Percentiles rank a stretch among this genome's conserved stretches.
Conservation (phyloP, 2,797 vertebrate species). For the Trachurus trachurus region DNA sequence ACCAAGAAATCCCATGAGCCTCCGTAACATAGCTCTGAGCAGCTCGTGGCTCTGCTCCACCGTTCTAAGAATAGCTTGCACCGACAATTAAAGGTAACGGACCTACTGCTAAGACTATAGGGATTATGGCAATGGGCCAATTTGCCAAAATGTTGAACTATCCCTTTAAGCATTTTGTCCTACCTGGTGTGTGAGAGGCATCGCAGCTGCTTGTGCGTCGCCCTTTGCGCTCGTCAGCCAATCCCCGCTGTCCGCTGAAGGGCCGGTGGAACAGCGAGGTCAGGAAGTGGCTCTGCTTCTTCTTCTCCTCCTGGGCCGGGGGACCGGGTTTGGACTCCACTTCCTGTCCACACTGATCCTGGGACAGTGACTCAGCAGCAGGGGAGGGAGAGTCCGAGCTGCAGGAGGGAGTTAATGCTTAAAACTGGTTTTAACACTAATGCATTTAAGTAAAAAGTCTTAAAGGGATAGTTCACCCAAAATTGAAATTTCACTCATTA, state of each 20-base stretch:
- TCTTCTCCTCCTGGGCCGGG: not conserved
- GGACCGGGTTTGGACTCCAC: not conserved
- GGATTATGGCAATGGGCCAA: too few relatives aligned
- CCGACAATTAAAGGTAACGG: too few relatives aligned
- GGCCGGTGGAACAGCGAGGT: slow-evolving; percentile 17
- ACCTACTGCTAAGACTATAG: too few relatives aligned
- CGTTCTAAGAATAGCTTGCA: too few relatives aligned
- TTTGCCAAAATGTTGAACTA: too few relatives aligned
- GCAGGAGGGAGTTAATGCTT: not conserved
- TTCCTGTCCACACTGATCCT: not conserved
- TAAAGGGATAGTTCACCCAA: too few relatives aligned
- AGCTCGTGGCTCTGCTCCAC: too few relatives aligned
- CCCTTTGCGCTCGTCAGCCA: not conserved
- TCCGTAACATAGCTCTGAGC: too few relatives aligned
- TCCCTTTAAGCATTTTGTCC: not conserved
- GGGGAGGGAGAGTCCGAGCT: slow-evolving; percentile 3
- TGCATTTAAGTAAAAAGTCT: too few relatives aligned
- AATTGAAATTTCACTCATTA: too few relatives aligned
- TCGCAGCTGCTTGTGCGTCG: not conserved
- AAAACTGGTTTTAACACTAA: too few relatives aligned
- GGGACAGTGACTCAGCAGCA: not conserved
- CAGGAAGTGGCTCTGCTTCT: slow-evolving; percentile 35
- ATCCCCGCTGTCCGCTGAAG: slow-evolving; percentile 18
- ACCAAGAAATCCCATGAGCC: too few relatives aligned
- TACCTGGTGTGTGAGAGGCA: slow-evolving; percentile 34